A percentile compares a stretch with the other conserved stretches of the same genome.
phyloP scores from a whole-genome alignment of 2,113 vertebrate genomes.

The Struthio camelus region DNA sequence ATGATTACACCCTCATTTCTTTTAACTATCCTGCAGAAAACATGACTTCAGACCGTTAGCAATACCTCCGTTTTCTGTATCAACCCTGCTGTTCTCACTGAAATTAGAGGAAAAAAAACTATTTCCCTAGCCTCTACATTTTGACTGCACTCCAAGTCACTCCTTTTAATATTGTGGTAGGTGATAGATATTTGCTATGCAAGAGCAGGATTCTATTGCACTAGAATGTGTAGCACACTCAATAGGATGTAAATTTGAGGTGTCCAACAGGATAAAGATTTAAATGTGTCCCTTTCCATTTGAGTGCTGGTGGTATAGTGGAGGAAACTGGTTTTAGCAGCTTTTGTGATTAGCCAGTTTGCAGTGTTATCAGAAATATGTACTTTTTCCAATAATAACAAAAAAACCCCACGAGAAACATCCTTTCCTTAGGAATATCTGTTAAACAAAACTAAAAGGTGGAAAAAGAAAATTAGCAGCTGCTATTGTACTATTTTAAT shows the following conservation, averaged over 20 bases:
- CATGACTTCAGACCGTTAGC: background rate
- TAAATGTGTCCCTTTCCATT: background rate
- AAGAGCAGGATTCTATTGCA: background rate
- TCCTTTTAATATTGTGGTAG: background rate
- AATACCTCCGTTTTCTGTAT: background rate
- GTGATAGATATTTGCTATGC: background rate
- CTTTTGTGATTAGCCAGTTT: slow-evolving; percentile 40
- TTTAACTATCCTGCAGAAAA: slow-evolving; percentile 1
- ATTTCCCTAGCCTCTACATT: background rate
- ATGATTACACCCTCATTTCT: background rate
- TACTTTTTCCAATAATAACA: background rate
- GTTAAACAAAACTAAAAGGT: slow-evolving; percentile 48
- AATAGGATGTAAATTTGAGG: background rate
- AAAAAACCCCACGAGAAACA: background rate
- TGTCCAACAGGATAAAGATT: background rate
- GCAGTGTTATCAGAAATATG: background rate
- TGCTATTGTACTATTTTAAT: slow-evolving; percentile 45
- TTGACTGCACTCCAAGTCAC: background rate
- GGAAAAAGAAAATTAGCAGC: slow-evolving; percentile 45
- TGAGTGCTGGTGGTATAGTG: background rate
- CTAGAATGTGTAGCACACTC: background rate
- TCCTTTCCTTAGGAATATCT: slow-evolving; percentile 47
- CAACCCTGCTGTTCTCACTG: background rate
- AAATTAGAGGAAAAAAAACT: background rate
- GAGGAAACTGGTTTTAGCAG: slow-evolving; percentile 26